A percentile compares a stretch with the other conserved stretches of the same genome.
These are phyloP conservation scores for Brachypalpus laphriformis DNA, from an alignment of 2,888 invertebrate genomes.

Conservation along the genomic window DNA sequence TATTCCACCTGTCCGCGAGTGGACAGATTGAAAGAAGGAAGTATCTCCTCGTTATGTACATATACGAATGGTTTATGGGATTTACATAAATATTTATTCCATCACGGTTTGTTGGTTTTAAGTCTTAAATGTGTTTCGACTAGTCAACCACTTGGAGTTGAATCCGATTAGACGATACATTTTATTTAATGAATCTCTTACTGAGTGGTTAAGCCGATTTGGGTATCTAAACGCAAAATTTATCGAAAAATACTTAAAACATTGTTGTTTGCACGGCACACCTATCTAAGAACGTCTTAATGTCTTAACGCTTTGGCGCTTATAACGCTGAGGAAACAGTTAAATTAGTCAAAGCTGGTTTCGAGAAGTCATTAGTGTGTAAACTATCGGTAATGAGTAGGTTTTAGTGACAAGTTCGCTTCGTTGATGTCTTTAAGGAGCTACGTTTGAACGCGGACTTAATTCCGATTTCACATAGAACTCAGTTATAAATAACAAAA, in stretches of 20 bases:
- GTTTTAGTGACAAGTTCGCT: neutral
- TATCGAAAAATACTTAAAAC: constrained; percentile 1
- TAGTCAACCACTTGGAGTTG: neutral
- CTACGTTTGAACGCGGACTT: no score
- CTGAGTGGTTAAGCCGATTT: constrained; percentile 29
- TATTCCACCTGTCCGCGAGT: constrained; percentile 14
- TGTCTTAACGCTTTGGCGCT: neutral
- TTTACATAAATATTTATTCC: constrained; percentile 41
- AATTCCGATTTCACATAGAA: no score
- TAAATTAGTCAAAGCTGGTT: neutral
- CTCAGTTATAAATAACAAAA: no score
- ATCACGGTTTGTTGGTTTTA: constrained; percentile 5
- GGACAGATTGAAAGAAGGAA: neutral
- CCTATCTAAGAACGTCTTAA: neutral
- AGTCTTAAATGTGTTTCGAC: constrained; percentile 8
- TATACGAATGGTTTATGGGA: constrained; percentile 9
- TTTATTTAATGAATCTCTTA: constrained; percentile 4
- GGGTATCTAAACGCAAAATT: neutral
- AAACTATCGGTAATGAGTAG: neutral
- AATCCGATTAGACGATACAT: constrained; percentile 42
- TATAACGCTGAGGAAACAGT: neutral
- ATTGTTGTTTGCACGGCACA: constrained; percentile 1
- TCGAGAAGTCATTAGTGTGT: neutral
- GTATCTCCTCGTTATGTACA: neutral
- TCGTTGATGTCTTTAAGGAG: no score